Percentiles rank a stretch among this genome's conserved stretches.
These are phyloP conservation scores for Epinephelus cyanopodus DNA, from an alignment of 2,113 vertebrate species.

Conservation along the genomic window DNA sequence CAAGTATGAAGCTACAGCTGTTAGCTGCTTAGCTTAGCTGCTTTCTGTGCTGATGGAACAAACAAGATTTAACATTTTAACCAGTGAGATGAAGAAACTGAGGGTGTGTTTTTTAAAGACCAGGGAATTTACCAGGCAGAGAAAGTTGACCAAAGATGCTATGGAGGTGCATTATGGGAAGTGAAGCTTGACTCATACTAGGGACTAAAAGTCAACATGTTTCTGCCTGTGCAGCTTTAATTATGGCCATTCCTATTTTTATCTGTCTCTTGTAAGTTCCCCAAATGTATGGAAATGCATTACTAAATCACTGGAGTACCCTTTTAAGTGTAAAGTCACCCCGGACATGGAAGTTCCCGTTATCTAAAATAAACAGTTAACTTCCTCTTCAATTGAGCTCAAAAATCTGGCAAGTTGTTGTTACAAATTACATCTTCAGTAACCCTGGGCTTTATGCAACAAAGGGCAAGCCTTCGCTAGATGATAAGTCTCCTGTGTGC, in stretches of 20 bases:
- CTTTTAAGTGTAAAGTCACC: conserved; percentile 7
- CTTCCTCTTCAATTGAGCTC: conserved; percentile 16
- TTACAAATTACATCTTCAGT: background rate
- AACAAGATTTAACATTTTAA: background rate
- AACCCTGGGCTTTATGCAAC: conserved; percentile 18
- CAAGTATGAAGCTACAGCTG: background rate
- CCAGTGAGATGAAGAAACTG: background rate
- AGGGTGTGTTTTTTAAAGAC: background rate
- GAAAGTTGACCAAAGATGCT: background rate
- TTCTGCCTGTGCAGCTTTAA: background rate
- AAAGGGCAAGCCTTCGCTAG: background rate
- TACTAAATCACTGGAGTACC: background rate
- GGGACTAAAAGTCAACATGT: background rate
- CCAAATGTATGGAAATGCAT: background rate
- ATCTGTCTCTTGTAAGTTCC: background rate
- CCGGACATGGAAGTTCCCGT: background rate
- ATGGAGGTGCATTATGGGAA: background rate
- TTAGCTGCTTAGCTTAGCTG: background rate
- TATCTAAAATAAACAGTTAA: background rate
- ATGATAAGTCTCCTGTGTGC: conserved; percentile 33
- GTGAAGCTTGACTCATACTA: background rate
- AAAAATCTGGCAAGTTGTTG: conserved; percentile 4
- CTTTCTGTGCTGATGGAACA: background rate
- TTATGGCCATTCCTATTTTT: background rate
- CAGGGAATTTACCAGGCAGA: background rate